Evolutionary conservation across 2,888 invertebrate species (phyloP).

Genomic region (Trilocha varians): DNA sequence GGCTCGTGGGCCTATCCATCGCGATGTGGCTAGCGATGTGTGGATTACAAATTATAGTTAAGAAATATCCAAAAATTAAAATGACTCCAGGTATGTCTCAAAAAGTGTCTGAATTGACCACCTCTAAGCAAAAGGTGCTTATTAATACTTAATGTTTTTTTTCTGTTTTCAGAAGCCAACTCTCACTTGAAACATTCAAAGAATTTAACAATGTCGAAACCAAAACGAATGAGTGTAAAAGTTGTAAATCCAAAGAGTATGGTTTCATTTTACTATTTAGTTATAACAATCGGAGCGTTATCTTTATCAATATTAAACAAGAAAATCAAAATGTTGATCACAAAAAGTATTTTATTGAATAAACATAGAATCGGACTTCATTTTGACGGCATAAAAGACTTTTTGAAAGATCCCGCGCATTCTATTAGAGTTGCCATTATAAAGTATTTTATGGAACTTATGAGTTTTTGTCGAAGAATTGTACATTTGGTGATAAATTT

Average conservation of each 20-base stretch:
- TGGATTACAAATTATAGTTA: not conserved
- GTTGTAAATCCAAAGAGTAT: not conserved
- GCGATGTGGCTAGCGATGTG: slow-evolving; percentile 53
- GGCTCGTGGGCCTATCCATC: slow-evolving; percentile 42
- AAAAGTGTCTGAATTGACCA: not conserved
- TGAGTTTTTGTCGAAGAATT: slow-evolving; percentile 10
- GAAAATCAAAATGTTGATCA: slow-evolving; percentile 27
- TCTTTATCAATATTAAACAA: slow-evolving; percentile 35
- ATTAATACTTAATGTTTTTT: too few relatives aligned
- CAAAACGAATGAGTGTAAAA: not conserved
- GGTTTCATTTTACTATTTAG: not conserved
- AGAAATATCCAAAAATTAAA: slow-evolving; percentile 12
- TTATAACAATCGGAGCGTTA: slow-evolving; percentile 29
- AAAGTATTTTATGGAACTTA: slow-evolving; percentile 15
- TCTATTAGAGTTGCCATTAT: slow-evolving; percentile 14
- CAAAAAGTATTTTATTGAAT: slow-evolving; percentile 13
- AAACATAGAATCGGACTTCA: not conserved
- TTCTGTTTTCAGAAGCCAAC: not conserved
- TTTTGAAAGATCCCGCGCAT: slow-evolving; percentile 24
- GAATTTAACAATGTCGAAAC: not conserved
- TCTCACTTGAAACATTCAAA: not conserved
- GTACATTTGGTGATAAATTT: slow-evolving; percentile 4
- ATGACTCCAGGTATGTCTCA: slow-evolving; percentile 21
- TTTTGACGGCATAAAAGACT: slow-evolving; percentile 8
- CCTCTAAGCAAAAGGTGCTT: too few relatives aligned